Conservation (phyloP, 2,113 vertebrate species). For the Odontophorus gujanensis region DNA sequence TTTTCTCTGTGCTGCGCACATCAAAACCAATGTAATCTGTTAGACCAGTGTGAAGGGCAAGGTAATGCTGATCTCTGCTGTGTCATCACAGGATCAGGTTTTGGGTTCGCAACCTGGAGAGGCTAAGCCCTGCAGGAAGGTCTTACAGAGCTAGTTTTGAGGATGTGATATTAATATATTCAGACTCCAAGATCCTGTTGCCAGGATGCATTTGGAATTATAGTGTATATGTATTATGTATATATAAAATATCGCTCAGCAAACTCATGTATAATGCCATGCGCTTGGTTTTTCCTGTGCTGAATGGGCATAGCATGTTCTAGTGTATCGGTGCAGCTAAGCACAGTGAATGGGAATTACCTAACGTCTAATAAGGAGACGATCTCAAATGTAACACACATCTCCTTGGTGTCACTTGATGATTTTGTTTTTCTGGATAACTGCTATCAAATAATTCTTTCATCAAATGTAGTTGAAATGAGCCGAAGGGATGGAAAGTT, state of each 20-base stretch:
- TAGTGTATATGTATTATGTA: background rate
- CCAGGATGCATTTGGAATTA: background rate
- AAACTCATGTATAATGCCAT: background rate
- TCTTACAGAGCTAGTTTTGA: background rate
- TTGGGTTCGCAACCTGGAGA: background rate
- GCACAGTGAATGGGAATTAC: background rate
- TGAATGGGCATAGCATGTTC: background rate
- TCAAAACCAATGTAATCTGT: background rate
- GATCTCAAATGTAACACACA: background rate
- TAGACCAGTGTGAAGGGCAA: background rate
- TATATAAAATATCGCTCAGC: background rate
- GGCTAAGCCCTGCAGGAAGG: background rate
- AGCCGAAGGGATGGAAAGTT: background rate
- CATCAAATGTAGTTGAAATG: background rate
- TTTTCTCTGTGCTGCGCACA: background rate
- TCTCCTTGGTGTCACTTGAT: background rate
- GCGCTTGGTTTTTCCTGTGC: background rate
- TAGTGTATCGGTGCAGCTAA: background rate
- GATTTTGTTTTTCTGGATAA: background rate
- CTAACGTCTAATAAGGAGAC: no score
- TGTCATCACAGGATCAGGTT: background rate
- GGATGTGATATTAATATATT: background rate
- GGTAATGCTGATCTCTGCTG: background rate
- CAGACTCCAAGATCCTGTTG: background rate
- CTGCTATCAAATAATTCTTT: background rate